phyloP scores from a whole-genome alignment of 2,797 vertebrate genomes.

The Macropodus opercularis region DNA sequence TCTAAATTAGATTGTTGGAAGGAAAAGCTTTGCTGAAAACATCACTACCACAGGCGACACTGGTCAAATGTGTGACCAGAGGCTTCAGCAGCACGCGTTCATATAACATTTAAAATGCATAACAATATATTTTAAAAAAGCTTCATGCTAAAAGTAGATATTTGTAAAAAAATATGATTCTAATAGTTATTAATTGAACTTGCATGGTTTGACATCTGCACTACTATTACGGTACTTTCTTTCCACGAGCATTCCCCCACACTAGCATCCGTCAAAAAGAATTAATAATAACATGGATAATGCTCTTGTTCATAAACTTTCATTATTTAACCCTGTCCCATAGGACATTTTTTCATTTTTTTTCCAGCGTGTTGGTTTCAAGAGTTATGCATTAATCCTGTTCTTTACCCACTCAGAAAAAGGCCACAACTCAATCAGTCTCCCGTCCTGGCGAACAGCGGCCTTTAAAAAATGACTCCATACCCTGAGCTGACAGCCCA shows the following conservation, averaged over 20 bases:
- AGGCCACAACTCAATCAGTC: conserved; percentile 62
- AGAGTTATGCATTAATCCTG: conserved; percentile 77
- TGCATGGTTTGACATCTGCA: conserved; percentile 9
- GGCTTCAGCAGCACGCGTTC: no score
- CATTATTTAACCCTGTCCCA: conserved; percentile 60
- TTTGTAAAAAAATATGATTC: conserved; percentile 9
- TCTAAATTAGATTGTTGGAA: no score
- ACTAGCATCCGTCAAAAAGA: conserved; percentile 28
- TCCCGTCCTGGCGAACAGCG: conserved; percentile 64
- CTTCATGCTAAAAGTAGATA: background rate
- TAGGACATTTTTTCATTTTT: conserved; percentile 20
- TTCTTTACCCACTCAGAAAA: conserved; percentile 71
- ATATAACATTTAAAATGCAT: no score
- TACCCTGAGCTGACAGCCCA: conserved; percentile 72
- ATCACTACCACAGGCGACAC: no score
- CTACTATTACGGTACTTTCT: conserved; percentile 14
- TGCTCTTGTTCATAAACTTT: conserved; percentile 53
- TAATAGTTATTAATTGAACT: conserved; percentile 34
- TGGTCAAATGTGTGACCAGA: no score
- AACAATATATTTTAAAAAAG: no score
- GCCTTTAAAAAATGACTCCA: conserved; percentile 73
- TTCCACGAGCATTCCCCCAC: conserved; percentile 11
- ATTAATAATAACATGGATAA: conserved; percentile 37
- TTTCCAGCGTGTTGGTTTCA: conserved; percentile 43
- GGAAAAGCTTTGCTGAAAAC: no score